Base-by-base conservation (phyloP, 1,140 invertebrate genomes). In the Aphaenogaster ashmeadi region DNA sequence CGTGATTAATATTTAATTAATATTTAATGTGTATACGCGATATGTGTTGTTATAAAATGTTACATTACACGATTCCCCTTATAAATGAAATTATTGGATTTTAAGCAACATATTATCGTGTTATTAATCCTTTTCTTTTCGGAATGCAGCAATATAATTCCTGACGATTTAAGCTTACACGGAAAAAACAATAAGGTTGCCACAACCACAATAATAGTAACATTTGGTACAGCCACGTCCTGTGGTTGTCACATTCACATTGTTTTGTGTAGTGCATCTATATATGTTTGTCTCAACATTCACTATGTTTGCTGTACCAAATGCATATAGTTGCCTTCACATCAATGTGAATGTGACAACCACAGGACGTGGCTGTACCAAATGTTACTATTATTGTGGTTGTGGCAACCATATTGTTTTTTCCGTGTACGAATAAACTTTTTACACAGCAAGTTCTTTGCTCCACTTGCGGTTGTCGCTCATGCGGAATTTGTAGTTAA, bases 61-160 rank as follows among this genome's bases (percentile, higher is more conserved):
- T 71, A 27, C 18, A 50, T 52, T 71, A 27, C 18, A 50, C 1
- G 27, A 64, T 67, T 52, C 18, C 15, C 7, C 18, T 15, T 67
- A 21, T 15, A 66, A 66, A 78, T 78, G 11, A 79, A 79, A 67
- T 67, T 50, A 15, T 50, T 80, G n/a, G 2, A 79, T 80, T 52
- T 67, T 7, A 18, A 64, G 50, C 4, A 58, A 75, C 3, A 18
- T 7, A 5, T 38, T 18, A 18, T 62, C 36, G 62, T 27, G 18
- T 74, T 36, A 33, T n/a, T 44, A 41, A 67, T 67, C 21, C 13
- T 27, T n/a, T 74, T 54, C 9, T 36, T n/a, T 54, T 56, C 18
- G 18, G 13, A 33, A 9, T n/a, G 27, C 33, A 36, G 21, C 3
- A 18, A 41, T 52, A 33, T 11, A 62, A 66, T 66, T 50, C 3